A percentile compares a stretch with the other conserved stretches of the same genome.
phyloP scores from a whole-genome alignment of 2,797 vertebrate genomes.

The Anas acuta region DNA sequence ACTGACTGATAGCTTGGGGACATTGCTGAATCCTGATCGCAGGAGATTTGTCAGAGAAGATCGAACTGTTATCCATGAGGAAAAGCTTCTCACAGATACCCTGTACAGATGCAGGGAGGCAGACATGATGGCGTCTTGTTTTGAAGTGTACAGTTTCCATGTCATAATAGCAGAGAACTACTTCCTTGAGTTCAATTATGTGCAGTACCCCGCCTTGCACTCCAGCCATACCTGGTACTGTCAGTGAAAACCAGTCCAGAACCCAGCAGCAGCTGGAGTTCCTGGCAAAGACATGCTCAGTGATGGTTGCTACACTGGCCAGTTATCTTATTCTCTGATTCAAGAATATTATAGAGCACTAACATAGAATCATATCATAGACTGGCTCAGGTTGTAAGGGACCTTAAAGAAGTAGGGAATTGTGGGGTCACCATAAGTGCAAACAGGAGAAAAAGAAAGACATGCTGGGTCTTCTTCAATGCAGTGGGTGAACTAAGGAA shows the following conservation, averaged over 20 bases:
- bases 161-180: not conserved
- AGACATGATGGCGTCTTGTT: not conserved
- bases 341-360: not conserved
- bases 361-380: no score
- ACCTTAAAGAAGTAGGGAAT: not conserved
- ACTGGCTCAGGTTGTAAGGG: no score
- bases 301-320: fast-evolving
- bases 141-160: no score
- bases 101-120: not conserved
- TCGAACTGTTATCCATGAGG: not conserved
- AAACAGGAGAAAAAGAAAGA: not conserved
- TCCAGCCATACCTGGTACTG: not conserved
- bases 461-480: not conserved
- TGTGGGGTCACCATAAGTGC: not conserved
- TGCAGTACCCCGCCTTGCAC: not conserved
- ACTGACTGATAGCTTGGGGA: not conserved
- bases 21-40: not conserved
- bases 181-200: not conserved
- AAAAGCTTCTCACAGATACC: not conserved
- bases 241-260: not conserved
- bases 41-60: not conserved
- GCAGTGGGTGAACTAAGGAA: not conserved
- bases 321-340: not conserved
- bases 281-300: not conserved
- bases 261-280: fast-evolving